Conservation (phyloP, 2,888 invertebrate genomes). For the Phyllotreta cruciferae region DNA sequence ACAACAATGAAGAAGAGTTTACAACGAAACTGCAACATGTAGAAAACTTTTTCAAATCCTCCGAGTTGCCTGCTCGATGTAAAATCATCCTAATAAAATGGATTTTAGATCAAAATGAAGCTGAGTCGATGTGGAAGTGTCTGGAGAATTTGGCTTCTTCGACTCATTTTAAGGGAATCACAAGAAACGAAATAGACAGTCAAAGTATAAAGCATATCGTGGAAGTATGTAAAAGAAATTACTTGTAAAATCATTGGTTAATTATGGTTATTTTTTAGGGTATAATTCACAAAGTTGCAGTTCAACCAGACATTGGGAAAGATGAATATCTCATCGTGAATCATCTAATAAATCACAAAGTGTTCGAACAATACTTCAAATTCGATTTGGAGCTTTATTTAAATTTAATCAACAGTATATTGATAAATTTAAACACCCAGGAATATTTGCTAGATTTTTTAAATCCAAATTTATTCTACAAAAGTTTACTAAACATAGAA, state of each 20-base stretch:
- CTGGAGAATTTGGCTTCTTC: slow-evolving; percentile 48
- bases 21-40: slow-evolving; percentile 52
- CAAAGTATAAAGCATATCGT: slow-evolving; percentile 45
- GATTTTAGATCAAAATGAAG: slow-evolving; percentile 40
- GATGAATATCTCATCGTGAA: slow-evolving; percentile 16
- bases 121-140: slow-evolving; percentile 43
- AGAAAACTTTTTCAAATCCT: slow-evolving; percentile 50
- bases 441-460: slow-evolving; percentile 28
- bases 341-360: slow-evolving; percentile 40
- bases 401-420: slow-evolving; percentile 41
- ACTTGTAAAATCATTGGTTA: neutral
- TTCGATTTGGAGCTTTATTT: slow-evolving; percentile 47
- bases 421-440: slow-evolving; percentile 24
- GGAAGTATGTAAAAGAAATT: slow-evolving; percentile 21
- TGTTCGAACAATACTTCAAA: slow-evolving; percentile 51
- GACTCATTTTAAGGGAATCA: slow-evolving; percentile 47
- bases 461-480: slow-evolving; percentile 38
- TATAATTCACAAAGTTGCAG: slow-evolving; percentile 1
- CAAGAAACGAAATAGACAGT: slow-evolving; percentile 46
- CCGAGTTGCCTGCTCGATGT: slow-evolving; percentile 44
- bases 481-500: slow-evolving; percentile 32
- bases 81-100: slow-evolving; percentile 49
- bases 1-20: slow-evolving; percentile 49
- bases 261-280: slow-evolving; percentile 7
- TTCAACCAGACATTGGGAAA: neutral